Percentiles rank a stretch among this genome's conserved stretches.
These are phyloP conservation scores for Thalassaphorura encarpata DNA, from an alignment of 1,140 invertebrate genomes.

Conservation along the genomic window DNA sequence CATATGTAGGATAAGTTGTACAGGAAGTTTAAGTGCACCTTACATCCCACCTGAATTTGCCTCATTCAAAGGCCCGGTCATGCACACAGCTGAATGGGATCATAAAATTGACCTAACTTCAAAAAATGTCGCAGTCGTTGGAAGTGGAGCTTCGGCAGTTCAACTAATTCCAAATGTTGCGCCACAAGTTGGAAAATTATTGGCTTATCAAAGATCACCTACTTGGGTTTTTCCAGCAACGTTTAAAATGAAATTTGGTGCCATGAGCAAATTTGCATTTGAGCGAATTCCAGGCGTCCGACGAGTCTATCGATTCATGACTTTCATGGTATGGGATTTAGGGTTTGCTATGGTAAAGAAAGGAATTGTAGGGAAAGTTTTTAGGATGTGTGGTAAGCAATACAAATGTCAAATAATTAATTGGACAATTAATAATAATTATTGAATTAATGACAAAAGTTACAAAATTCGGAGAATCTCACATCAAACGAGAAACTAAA, in stretches of 20 bases:
- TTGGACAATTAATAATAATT: no score
- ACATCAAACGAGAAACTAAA: no score
- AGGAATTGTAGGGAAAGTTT: neutral
- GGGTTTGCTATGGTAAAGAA: neutral
- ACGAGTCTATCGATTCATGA: neutral
- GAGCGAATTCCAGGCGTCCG: neutral
- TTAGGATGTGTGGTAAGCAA: no score
- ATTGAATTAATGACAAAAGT: no score
- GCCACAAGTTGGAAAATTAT: slow-evolving; percentile 12
- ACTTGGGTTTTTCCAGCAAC: slow-evolving; percentile 15
- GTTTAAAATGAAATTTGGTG: slow-evolving; percentile 3
- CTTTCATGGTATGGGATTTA: neutral
- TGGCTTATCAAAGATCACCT: slow-evolving; percentile 19
- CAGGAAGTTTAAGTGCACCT: slow-evolving; percentile 12
- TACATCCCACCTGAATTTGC: slow-evolving; percentile 19
- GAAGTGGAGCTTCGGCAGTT: slow-evolving; percentile 18
- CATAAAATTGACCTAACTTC: slow-evolving; percentile 5
- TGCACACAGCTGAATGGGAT: slow-evolving; percentile 21
- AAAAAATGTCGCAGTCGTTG: slow-evolving; percentile 20
- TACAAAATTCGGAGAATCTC: no score
- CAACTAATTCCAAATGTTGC: slow-evolving; percentile 23
- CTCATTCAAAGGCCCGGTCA: slow-evolving; percentile 2
- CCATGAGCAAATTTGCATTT: neutral
- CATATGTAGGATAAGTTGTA: slow-evolving; percentile 8
- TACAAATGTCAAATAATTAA: no score